These are phyloP conservation scores for Cantharis rustica DNA, from an alignment of 2,888 invertebrate species.

Conservation along the genomic window DNA sequence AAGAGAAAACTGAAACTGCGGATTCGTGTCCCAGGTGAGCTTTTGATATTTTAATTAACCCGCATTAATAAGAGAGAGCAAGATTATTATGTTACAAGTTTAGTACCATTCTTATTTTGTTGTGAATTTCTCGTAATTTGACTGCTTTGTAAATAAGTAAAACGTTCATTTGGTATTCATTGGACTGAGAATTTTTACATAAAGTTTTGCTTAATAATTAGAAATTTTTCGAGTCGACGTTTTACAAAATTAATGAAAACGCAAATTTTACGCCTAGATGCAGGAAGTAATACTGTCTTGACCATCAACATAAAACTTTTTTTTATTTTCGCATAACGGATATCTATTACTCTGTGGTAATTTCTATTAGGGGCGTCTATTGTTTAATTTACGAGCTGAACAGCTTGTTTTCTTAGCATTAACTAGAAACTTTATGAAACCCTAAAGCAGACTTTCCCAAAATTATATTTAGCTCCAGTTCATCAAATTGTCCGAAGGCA, in stretches of 20 bases:
- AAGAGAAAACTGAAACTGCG: constrained; percentile 49
- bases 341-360: not conserved
- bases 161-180: not conserved
- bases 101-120: constrained; percentile 35
- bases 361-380: not conserved
- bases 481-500: not conserved
- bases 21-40: constrained; percentile 50
- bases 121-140: constrained; percentile 8
- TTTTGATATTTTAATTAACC: constrained; percentile 54
- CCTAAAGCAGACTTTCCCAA: not conserved
- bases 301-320: not conserved
- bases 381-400: not conserved
- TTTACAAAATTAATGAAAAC: not conserved
- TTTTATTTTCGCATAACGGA: not conserved
- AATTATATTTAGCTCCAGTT: not conserved
- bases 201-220: not conserved
- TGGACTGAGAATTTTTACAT: not conserved
- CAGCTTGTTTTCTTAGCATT: not conserved
- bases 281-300: not conserved
- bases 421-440: not conserved
- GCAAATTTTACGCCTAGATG: not conserved
- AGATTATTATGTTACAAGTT: constrained; percentile 47
- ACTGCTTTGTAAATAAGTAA: not conserved
- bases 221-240: not conserved
- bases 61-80: constrained; percentile 49